These are phyloP conservation scores for Anarsia innoxiella DNA, from an alignment of 2,888 invertebrate species.

Conservation along the genomic window DNA sequence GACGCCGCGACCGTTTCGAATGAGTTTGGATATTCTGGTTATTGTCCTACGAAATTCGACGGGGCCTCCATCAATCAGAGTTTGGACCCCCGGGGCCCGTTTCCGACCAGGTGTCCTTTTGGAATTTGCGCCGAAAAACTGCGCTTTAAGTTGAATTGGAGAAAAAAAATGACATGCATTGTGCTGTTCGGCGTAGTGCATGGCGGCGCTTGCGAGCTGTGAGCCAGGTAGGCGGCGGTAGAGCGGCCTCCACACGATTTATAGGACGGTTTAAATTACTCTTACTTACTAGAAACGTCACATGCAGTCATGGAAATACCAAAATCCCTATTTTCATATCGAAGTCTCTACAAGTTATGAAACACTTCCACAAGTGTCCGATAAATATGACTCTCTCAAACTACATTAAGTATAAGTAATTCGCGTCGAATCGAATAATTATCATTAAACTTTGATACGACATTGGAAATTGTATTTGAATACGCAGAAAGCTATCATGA, in stretches of 20 bases:
- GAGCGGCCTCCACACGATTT: conserved; percentile 23
- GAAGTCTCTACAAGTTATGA: too few species aligned
- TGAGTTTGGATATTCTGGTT: conserved; percentile 29
- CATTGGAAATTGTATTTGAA: conserved; percentile 2
- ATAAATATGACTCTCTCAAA: too few species aligned
- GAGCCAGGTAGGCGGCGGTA: conserved; percentile 58
- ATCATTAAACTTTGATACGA: not conserved
- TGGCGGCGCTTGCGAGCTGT: conserved; percentile 31
- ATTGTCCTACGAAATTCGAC: conserved; percentile 52
- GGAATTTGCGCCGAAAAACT: conserved; percentile 71
- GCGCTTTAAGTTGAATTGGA: conserved; percentile 52
- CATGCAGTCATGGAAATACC: too few species aligned
- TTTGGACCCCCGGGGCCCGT: conserved; percentile 66
- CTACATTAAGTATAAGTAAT: too few species aligned
- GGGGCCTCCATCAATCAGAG: conserved; percentile 67
- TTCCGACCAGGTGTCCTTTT: conserved; percentile 74
- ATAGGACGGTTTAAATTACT: conserved; percentile 30
- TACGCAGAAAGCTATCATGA: conserved; percentile 3
- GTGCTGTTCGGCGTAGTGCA: conserved; percentile 63
- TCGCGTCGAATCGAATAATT: conserved; percentile 4
- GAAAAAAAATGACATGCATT: conserved; percentile 60
- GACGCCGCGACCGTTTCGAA: conserved; percentile 54
- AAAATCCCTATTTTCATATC: too few species aligned
- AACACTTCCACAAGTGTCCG: too few species aligned
- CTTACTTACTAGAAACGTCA: conserved; percentile 13